Base-by-base conservation (phyloP, 2,113 vertebrate genomes). In the Candoia aspera region DNA sequence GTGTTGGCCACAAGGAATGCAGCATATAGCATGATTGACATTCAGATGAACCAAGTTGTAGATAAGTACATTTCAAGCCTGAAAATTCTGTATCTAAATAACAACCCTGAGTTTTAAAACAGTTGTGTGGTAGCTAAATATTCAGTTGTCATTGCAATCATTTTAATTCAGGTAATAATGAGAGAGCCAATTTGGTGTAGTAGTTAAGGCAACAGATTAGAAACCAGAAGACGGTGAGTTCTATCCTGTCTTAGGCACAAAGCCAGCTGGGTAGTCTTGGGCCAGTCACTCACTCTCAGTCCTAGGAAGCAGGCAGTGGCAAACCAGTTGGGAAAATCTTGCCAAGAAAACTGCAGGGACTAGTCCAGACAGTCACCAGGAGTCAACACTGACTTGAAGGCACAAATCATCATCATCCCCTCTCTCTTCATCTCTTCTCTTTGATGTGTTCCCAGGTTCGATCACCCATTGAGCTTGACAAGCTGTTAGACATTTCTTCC, bases 401-500 rank as follows among this genome's bases (percentile, higher is more conserved):
- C 68, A 21, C 15, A 79, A 37, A 42, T 79, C 33, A 42, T 79
- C 0, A 6, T 21, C 73, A 42, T 64, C 11, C 26, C 24, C 2
- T 64, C n/a, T 17, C 26, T 54, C 87, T 84, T 26, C 15, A 91
- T 49, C 79, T 68, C 0, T 29, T 87, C n/a, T 29, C 6, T 21
- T 13, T 4, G 0, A 17, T 55, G 26, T 64, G 2, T 87, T 46
- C 62, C 1, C 60, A 97, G 96, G 91, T 92, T 11, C 86, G 92
- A 68, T 90, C 89, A 0, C 0, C 93, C 0, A 29, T 79, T 0
- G 96, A 95, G 84, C 92, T 90, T 23, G 84, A 62, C 2, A 53
- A 60, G 0, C 90, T 92, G 8, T 87, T 0, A 0, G 95, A 92
- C 49, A 62, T 89, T 64, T 96, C 97, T 55, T 15, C 59, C 42